phyloP scores from a whole-genome alignment of 2,113 vertebrate species.

The Pelecanus crispus region DNA sequence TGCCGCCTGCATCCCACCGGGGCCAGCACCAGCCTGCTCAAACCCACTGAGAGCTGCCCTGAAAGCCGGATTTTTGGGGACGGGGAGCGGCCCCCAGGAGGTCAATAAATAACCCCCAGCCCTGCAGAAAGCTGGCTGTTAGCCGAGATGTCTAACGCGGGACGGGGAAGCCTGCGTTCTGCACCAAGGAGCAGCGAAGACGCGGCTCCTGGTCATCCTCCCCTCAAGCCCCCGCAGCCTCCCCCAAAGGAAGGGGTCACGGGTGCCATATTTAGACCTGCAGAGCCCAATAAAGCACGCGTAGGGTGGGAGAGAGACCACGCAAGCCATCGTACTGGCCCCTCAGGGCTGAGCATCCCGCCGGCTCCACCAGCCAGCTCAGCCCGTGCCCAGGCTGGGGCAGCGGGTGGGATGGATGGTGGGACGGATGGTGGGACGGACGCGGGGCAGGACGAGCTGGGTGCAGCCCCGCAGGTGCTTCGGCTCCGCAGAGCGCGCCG shows the following conservation, averaged over 20 bases:
- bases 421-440: accelerated
- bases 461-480: background rate
- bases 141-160: accelerated
- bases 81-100: background rate
- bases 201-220: background rate
- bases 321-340: accelerated
- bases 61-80: background rate
- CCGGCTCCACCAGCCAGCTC: background rate
- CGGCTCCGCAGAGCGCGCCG: accelerated
- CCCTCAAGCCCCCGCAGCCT: accelerated
- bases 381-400: accelerated
- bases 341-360: too few relatives aligned
- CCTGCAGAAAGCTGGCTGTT: background rate
- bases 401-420: accelerated
- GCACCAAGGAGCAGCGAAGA: background rate
- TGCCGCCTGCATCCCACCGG: background rate
- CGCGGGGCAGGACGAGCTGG: background rate
- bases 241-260: accelerated
- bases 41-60: background rate
- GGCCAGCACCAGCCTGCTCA: background rate
- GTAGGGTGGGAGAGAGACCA: background rate
- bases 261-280: background rate
- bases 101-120: background rate
- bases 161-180: accelerated
- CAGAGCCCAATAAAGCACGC: accelerated